Base-by-base conservation (phyloP, 2,113 vertebrate species). In the Plecturocebus donacophilus region DNA sequence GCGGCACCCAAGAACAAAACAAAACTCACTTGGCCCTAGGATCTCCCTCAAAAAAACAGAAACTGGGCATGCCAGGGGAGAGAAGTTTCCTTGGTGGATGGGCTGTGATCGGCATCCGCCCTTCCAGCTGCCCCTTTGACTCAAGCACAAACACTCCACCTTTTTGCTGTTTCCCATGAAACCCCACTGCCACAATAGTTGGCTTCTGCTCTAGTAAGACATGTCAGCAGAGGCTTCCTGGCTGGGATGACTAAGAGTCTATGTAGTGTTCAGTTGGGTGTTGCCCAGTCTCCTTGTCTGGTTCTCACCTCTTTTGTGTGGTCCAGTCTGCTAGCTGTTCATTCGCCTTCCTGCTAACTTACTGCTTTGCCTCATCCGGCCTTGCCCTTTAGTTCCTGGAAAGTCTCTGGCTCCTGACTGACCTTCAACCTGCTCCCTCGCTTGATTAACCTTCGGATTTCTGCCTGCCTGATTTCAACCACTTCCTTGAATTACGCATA, bases 131-230 rank as follows among this genome's bases (percentile, higher is more conserved):
- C 32, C 7, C 32, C 61, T 32, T 11, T 11, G 19, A 5, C 45
- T 35, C 54, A 42, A 10, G 42, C 8, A 2, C 68, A 42, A 14
- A 35, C 8, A 2, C 10, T 20, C 4, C 1, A 0, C 2, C 76
- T 7, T 0, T 68, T 25, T 38, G 13, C 49, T 19, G 4, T 5
- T 3, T 9, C 86, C 42, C 0, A 0, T 4, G 35, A 89, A 2
- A 23, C 8, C 47, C 92, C 25, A 2, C 49, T 42, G 25, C 42
- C 7, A 0, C 35, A 23, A 19, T 2, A 7, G 40, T 4, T 5
- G 52, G 42, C 77, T n/a, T 35, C 87, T 30, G 2, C 6, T 20
- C 81, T 3, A 2, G 27, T 6, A 35, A 35, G 12, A 58, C 23
- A 2, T 7, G 3, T 77, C 73, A 12, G 61, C 12, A 2, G 40